Evolutionary conservation across 2,113 vertebrate genomes (phyloP).

Genomic region (Aegypius monachus): DNA sequence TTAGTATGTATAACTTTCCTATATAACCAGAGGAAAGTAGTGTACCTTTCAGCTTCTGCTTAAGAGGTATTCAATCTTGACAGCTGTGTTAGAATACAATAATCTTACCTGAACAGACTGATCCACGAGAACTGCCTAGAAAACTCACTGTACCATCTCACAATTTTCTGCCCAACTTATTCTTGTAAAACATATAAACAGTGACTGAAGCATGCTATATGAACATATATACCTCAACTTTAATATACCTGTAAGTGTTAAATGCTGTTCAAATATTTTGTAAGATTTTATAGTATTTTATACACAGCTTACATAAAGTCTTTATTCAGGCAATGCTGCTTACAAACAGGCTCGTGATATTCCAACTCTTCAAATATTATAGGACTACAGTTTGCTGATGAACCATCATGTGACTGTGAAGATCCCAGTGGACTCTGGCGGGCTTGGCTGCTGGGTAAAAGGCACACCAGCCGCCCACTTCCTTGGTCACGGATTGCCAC

Average conservation of each 20-base stretch:
- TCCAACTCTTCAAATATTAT: constrained; percentile 96
- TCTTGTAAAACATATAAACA: neutral
- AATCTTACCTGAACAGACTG: neutral
- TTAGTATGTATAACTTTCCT: neutral
- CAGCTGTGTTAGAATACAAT: neutral
- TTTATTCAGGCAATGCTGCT: constrained; percentile 83
- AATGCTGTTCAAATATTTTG: neutral
- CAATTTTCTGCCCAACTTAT: neutral
- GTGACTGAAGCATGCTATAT: neutral
- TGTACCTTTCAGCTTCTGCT: neutral
- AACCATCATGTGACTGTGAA: constrained; percentile 88
- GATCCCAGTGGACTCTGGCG: constrained; percentile 91
- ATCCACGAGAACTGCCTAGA: neutral
- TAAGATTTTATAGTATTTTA: neutral
- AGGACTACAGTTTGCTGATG: constrained; percentile 88
- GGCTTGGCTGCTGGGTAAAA: constrained; percentile 86
- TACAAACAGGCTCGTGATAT: constrained; percentile 93
- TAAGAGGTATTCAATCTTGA: neutral
- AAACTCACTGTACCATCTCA: neutral
- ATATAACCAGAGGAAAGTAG: neutral
- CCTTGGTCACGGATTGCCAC: constrained; percentile 91
- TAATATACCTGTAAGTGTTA: rapidly evolving
- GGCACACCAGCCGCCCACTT: constrained; percentile 85
- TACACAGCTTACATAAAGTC: constrained; percentile 82
- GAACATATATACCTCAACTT: neutral